Percentiles rank a stretch among this genome's conserved stretches.
phyloP scores from a whole-genome alignment of 35 echinoderm and acorn worm genomes.

The Ophiothrix spiculata region DNA sequence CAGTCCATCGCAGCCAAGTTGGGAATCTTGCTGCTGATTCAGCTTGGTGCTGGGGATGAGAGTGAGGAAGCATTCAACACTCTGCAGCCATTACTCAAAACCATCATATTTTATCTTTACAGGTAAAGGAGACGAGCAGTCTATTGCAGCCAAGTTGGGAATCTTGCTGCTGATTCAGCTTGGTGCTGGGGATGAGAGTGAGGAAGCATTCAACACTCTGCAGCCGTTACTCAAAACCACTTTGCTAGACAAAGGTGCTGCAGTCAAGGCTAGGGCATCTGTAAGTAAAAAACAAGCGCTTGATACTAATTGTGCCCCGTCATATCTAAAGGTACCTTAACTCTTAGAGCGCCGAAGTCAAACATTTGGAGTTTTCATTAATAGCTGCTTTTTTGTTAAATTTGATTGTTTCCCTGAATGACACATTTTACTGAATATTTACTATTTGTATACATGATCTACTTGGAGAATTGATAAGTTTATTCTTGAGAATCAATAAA shows the following conservation, averaged over 20 bases:
- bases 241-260: conserved; percentile 74
- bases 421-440: too few species aligned
- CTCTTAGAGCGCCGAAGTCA: too few species aligned
- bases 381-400: too few species aligned
- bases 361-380: too few species aligned
- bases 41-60: conserved; percentile 77
- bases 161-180: conserved; percentile 67
- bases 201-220: conserved; percentile 63
- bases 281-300: conserved; percentile 73
- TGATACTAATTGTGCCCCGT: too few species aligned
- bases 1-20: conserved; percentile 79
- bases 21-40: conserved; percentile 58
- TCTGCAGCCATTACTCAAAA: conserved; percentile 51
- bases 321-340: too few species aligned
- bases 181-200: conserved; percentile 75
- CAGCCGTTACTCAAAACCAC: conserved; percentile 54
- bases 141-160: conserved; percentile 65
- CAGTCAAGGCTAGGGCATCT: conserved; percentile 73
- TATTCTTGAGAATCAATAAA: too few species aligned
- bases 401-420: too few species aligned
- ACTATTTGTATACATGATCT: too few species aligned
- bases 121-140: conserved; percentile 98
- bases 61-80: conserved; percentile 70
- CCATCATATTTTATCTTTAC: too few species aligned
- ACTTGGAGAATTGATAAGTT: too few species aligned